Evolutionary conservation across 2,113 vertebrate species (phyloP).

Genomic region (Marmota flaviventris): DNA sequence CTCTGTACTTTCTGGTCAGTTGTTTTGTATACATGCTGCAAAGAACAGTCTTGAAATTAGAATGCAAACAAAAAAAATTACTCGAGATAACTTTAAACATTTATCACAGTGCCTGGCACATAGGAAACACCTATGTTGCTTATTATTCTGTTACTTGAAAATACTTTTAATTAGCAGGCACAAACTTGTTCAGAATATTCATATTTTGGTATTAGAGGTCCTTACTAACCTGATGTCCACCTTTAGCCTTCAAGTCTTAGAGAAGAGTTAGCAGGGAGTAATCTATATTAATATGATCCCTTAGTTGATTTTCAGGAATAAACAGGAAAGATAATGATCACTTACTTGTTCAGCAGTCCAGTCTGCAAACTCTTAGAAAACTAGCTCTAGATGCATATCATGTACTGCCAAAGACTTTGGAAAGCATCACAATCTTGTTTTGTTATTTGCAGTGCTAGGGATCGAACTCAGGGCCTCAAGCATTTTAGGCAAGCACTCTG

Average conservation of each 20-base stretch:
- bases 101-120: not conserved
- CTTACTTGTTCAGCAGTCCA: not conserved
- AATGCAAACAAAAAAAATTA: not conserved
- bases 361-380: not conserved
- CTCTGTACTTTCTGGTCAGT: no score
- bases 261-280: not conserved
- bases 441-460: no score
- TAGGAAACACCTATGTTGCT: not conserved
- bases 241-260: not conserved
- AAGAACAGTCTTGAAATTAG: no score
- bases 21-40: no score
- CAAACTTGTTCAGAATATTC: not conserved
- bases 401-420: not conserved
- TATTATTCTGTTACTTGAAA: not conserved
- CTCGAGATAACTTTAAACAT: not conserved
- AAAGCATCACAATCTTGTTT: not conserved
- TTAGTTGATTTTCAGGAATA: not conserved
- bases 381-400: not conserved
- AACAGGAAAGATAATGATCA: not conserved
- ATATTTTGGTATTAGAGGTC: not conserved
- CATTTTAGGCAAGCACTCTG: no score
- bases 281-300: not conserved
- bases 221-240: not conserved
- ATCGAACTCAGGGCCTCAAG: no score
- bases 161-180: not conserved